Conservation (phyloP, 2,797 vertebrate genomes). For the Emydoidea blandingii region DNA sequence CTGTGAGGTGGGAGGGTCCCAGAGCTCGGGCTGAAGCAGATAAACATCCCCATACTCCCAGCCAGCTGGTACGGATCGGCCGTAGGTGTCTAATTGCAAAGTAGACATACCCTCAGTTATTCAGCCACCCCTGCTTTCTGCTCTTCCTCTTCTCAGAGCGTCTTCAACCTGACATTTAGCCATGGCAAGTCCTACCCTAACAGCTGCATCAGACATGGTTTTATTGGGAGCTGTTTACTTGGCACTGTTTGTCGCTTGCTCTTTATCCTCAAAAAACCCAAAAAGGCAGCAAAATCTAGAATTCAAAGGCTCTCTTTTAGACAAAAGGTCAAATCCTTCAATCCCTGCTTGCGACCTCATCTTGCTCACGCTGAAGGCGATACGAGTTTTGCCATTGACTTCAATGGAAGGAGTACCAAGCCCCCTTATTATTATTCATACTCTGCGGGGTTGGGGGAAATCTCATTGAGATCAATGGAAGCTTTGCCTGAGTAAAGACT, state of each 20-base stretch:
- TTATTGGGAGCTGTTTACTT: neutral
- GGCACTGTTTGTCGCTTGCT: neutral
- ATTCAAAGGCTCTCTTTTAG: neutral
- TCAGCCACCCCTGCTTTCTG: neutral
- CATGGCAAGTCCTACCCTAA: neutral
- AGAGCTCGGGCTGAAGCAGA: neutral
- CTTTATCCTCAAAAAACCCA: neutral
- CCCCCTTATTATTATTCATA: neutral
- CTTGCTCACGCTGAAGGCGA: neutral
- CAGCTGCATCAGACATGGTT: neutral
- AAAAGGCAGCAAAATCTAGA: neutral
- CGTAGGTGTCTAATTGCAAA: neutral
- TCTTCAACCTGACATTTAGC: neutral
- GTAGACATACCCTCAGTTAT: neutral
- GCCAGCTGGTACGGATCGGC: neutral
- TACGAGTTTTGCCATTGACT: neutral
- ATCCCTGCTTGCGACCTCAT: neutral
- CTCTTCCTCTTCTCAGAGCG: neutral
- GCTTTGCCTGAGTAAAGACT: neutral
- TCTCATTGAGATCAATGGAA: neutral
- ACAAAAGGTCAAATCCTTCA: neutral
- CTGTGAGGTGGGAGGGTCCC: neutral
- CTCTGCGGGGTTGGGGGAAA: neutral
- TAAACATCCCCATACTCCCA: neutral
- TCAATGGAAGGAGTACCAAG: neutral